Conservation (phyloP, 1,140 invertebrate species). For the Listronotus oregonensis region DNA sequence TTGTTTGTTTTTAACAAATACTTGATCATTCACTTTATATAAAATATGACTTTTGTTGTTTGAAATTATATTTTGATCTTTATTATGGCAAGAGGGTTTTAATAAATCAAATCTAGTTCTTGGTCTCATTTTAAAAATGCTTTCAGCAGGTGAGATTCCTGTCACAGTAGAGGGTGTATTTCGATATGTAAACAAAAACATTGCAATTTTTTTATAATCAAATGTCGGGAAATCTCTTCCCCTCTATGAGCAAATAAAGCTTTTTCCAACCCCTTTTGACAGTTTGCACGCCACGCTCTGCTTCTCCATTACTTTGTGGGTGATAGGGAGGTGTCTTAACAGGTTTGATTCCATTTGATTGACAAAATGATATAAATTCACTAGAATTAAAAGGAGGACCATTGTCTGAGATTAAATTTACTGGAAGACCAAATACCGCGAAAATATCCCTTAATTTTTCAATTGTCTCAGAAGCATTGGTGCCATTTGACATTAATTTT, state of each 20-base stretch:
- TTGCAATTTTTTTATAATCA: conserved; percentile 14
- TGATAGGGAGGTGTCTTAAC: conserved; percentile 46
- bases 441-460: conserved; percentile 33
- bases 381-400: conserved; percentile 52
- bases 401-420: conserved; percentile 56
- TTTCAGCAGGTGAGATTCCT: not conserved
- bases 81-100: not conserved
- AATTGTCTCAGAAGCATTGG: conserved; percentile 26
- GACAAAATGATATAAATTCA: conserved; percentile 47
- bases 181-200: conserved; percentile 3
- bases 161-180: conserved; percentile 1
- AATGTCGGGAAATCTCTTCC: too few species aligned
- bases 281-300: conserved; percentile 50
- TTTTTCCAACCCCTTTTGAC: conserved; percentile 12
- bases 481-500: conserved; percentile 23
- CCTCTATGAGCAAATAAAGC: not conserved
- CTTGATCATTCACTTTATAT: not conserved
- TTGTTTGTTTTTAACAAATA: not conserved
- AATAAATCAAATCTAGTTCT: conserved; percentile 2
- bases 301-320: conserved; percentile 57
- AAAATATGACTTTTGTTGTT: not conserved
- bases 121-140: not conserved
- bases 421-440: conserved; percentile 50
- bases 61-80: not conserved
- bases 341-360: conserved; percentile 54